Base-by-base conservation (phyloP, 2,888 invertebrate species). In the Operophtera brumata region DNA sequence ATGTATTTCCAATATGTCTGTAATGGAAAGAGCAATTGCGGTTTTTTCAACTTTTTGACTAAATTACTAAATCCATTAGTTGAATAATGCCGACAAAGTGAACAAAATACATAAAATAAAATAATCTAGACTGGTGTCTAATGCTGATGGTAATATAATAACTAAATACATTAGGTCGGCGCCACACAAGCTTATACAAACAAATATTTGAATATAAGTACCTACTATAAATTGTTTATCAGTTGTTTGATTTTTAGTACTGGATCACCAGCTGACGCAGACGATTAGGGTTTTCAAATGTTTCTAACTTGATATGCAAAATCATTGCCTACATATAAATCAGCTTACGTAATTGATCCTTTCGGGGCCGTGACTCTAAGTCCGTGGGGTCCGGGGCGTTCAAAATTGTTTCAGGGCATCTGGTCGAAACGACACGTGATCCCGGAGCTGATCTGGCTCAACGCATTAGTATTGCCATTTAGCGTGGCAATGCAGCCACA, bases 141-240 rank as follows among this genome's bases (percentile, higher is more conserved):
- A 6, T 41, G 6, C 28, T 52, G 28, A 67, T 64, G 47, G 37
- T 57, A 53, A 54, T 59, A 58, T 69, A 62, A 65, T 70, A 61
- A 59, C 58, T 69, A 67, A 68, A 73, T 67, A 66, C 67, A 68
- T 70, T 69, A 62, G 57, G 11, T 30, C 57, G 73, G 70, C 73
- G 73, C 71, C 73, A 54, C 39, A 50, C 44, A 35, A 47, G 14
- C 37, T 42, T 11, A 46, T 50, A 50, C 10, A 1, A 54, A 36
- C 26, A 44, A 48, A 35, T 36, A 45, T 30, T 35, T 43, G 46
- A 25, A 49, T 51, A 20, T 35, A 35, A 52, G 20, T 50, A n/a
- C n/a, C n/a, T 40, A 56, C 4, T 2, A 49, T 46, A 53, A 53
- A 57, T 40, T 51, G 28, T 42, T 50, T 42, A 56, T 58, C 55